Conservation (phyloP, 2,888 invertebrate genomes). For the Panorpa germanica region DNA sequence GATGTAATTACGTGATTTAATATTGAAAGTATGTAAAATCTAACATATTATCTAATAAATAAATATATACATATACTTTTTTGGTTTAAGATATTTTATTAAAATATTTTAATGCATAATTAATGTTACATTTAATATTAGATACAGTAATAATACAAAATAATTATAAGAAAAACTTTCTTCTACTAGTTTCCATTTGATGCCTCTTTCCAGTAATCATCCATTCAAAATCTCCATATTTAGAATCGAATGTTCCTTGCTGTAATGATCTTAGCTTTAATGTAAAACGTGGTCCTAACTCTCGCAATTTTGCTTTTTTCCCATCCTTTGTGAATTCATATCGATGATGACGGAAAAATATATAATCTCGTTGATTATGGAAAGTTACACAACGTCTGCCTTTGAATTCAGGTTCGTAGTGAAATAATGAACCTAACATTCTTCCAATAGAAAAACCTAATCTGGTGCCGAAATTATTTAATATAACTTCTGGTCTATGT, state of each 20-base stretch:
- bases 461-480: constrained; percentile 91
- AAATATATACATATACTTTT: no score
- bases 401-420: constrained; percentile 87
- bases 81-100: no score
- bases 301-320: constrained; percentile 55
- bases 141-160: no score
- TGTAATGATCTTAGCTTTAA: constrained; percentile 81
- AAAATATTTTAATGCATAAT: no score
- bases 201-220: constrained; percentile 78
- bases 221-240: constrained; percentile 95
- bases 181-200: constrained; percentile 81
- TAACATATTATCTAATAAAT: no score
- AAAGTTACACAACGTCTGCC: constrained; percentile 90
- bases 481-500: constrained; percentile 86
- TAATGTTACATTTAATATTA: no score
- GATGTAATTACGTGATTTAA: no score
- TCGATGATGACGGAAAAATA: constrained; percentile 96
- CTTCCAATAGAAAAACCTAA: constrained; percentile 79
- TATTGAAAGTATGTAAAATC: no score
- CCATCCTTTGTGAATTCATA: constrained; percentile 78
- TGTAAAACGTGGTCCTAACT: constrained; percentile 96
- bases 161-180: constrained; percentile 74
- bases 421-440: constrained; percentile 87
- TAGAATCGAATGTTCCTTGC: constrained; percentile 93
- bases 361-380: constrained; percentile 97